Conservation (phyloP, 2,888 invertebrate species). For the Teinopalpus imperialis region DNA sequence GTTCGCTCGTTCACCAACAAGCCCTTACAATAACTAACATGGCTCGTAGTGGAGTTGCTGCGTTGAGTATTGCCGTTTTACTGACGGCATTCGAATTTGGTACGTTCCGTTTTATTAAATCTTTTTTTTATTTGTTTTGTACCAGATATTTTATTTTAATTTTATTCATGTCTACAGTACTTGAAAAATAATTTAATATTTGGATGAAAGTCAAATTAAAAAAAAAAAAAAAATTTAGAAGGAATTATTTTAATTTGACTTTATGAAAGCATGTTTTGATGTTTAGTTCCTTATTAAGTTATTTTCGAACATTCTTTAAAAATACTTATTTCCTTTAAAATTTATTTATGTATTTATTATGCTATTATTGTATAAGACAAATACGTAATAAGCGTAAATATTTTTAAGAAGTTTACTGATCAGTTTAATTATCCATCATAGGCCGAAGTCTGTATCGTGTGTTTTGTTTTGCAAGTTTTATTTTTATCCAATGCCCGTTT, state of each 20-base stretch:
- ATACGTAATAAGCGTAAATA: too few relatives aligned
- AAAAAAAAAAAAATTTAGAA: background rate
- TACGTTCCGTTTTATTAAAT: conserved; percentile 43
- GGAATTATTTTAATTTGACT: too few relatives aligned
- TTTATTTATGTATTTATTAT: too few relatives aligned
- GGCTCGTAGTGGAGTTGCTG: conserved; percentile 55
- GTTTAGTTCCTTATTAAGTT: background rate
- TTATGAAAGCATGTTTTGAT: background rate
- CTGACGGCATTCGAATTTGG: conserved; percentile 66
- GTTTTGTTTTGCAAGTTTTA: too few relatives aligned
- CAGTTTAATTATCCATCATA: too few relatives aligned
- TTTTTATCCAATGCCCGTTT: too few relatives aligned
- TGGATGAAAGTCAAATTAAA: background rate
- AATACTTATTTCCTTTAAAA: too few relatives aligned
- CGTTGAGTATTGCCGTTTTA: conserved; percentile 55
- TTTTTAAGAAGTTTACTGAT: too few relatives aligned
- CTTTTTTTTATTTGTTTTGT: conserved; percentile 4
- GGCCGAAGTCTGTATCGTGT: too few relatives aligned
- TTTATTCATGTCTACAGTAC: background rate
- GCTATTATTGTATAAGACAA: too few relatives aligned
- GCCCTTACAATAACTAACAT: conserved; percentile 43
- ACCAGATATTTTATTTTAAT: background rate
- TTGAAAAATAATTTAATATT: background rate
- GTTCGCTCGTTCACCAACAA: conserved; percentile 45
- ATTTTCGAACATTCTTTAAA: too few relatives aligned